phyloP scores from a whole-genome alignment of 2,113 vertebrate genomes.

The Sarotherodon lohbergeri region DNA sequence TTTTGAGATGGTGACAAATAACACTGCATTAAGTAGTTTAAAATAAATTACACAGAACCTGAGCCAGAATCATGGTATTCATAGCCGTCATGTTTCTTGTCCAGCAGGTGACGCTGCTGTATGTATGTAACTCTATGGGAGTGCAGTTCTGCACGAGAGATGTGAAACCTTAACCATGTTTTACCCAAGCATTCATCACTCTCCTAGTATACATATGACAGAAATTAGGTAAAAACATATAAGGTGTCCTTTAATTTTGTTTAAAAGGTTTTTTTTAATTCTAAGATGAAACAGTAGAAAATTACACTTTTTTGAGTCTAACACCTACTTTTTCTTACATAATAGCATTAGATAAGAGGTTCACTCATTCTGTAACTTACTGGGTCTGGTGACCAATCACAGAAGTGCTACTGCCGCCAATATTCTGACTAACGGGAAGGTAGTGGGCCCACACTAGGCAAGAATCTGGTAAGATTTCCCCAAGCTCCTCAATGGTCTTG shows the following conservation, averaged over 20 bases:
- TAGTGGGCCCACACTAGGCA: not conserved
- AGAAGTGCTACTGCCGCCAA: not conserved
- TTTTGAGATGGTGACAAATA: not conserved
- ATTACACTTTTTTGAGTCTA: not conserved
- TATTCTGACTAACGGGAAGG: not conserved
- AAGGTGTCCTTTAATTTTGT: not conserved
- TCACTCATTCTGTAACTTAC: not conserved
- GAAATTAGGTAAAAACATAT: not conserved
- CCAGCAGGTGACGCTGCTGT: constrained; percentile 15
- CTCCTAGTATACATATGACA: not conserved
- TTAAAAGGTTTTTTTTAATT: not conserved
- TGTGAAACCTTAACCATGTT: not conserved
- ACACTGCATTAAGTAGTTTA: not conserved
- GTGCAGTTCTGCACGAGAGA: not conserved
- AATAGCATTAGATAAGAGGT: not conserved
- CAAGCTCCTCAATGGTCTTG: not conserved
- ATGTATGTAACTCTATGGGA: not conserved
- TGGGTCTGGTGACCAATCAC: not conserved
- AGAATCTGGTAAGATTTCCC: not conserved
- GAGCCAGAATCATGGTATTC: not conserved
- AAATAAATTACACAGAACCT: not conserved
- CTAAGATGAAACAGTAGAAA: not conserved
- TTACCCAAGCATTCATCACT: not conserved
- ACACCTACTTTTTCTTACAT: not conserved
- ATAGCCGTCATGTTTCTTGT: not conserved